These are phyloP conservation scores for Trisateles emortualis DNA, from an alignment of 2,888 invertebrate genomes.

Conservation along the genomic window DNA sequence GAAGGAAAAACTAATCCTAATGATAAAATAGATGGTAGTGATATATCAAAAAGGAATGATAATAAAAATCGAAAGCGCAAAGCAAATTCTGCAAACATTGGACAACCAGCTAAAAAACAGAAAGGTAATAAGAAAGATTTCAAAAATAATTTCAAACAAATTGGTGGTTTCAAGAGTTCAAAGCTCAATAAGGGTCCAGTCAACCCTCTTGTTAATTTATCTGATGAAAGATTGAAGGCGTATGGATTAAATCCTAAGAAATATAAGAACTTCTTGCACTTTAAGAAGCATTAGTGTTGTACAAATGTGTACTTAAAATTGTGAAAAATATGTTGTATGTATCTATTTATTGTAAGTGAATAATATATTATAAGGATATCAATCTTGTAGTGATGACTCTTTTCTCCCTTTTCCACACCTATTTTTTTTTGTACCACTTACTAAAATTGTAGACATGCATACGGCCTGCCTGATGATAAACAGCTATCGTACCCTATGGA, in stretches of 20 bases:
- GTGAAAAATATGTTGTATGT: background rate
- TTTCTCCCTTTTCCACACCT: background rate
- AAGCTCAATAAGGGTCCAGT: constrained; percentile 50
- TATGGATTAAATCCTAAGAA: constrained; percentile 97
- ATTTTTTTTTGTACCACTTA: too few relatives aligned
- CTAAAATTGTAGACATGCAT: too few relatives aligned
- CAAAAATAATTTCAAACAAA: constrained; percentile 58
- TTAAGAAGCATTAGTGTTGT: constrained; percentile 80
- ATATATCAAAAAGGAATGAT: constrained; percentile 9
- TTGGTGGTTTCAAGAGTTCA: constrained; percentile 58
- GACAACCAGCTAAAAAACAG: constrained; percentile 48
- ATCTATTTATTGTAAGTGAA: constrained; percentile 6
- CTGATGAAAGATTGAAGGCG: constrained; percentile 94
- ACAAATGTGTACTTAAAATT: background rate
- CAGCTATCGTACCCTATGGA: too few relatives aligned
- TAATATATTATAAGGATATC: background rate
- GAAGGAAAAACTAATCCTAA: constrained; percentile 28
- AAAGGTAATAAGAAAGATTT: constrained; percentile 47
- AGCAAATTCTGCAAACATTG: constrained; percentile 17
- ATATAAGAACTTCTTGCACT: constrained; percentile 92
- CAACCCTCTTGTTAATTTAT: constrained; percentile 79
- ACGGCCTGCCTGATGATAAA: too few relatives aligned
- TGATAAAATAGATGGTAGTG: constrained; percentile 15
- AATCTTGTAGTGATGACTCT: background rate
- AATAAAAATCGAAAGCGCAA: constrained; percentile 41